These are phyloP conservation scores for Heliconius hewitsoni DNA, from an alignment of 1,140 invertebrate genomes.

Conservation along the genomic window DNA sequence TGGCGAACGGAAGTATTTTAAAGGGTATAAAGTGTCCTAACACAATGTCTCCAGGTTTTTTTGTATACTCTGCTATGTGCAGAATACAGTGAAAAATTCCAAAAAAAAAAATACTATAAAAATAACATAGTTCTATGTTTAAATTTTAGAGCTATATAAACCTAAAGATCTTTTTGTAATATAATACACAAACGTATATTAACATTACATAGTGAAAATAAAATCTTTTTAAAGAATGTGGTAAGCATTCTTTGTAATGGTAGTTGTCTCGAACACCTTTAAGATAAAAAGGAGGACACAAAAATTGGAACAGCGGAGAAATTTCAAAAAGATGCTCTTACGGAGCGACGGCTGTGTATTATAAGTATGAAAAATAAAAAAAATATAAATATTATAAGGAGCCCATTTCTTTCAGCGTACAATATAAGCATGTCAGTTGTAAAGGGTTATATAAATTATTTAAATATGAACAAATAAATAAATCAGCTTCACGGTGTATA, in stretches of 20 bases:
- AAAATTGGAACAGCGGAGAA: conserved; percentile 5
- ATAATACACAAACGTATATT: background rate
- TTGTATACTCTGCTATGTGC: no score
- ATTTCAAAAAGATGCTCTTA: conserved; percentile 7
- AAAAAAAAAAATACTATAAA: no score
- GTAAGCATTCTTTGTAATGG: background rate
- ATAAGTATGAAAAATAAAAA: background rate
- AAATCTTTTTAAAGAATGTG: background rate
- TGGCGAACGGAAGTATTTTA: no score
- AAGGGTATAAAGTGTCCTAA: no score
- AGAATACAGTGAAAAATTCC: no score
- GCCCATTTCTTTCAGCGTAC: background rate
- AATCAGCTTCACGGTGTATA: no score
- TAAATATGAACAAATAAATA: no score
- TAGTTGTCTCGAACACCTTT: conserved; percentile 13
- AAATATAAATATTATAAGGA: background rate
- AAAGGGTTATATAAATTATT: no score
- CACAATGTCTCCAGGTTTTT: no score
- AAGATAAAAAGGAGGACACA: conserved; percentile 12
- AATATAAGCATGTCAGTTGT: background rate
- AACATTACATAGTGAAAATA: background rate
- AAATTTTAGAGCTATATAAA: no score
- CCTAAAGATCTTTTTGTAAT: no score
- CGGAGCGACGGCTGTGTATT: background rate
- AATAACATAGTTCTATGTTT: no score